Percentiles rank a stretch among this genome's conserved stretches.
phyloP scores from a whole-genome alignment of 2,888 invertebrate genomes.

The Arrhopalites spinosus region DNA sequence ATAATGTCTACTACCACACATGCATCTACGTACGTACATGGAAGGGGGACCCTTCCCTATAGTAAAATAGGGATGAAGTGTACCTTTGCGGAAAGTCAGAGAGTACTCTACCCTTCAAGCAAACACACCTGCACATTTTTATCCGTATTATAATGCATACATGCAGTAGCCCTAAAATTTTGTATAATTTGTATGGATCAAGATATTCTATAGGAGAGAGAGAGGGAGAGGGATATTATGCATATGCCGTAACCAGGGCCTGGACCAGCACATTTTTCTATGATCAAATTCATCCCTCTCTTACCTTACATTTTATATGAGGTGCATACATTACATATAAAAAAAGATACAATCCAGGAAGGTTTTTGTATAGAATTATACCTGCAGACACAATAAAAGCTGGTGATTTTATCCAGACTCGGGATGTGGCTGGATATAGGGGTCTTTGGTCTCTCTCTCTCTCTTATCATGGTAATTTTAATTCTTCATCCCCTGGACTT shows the following conservation, averaged over 20 bases:
- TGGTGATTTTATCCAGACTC: slow-evolving; percentile 28
- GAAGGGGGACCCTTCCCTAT: neutral
- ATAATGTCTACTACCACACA: neutral
- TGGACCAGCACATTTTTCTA: neutral
- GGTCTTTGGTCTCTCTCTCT: slow-evolving; percentile 19
- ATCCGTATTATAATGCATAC: slow-evolving; percentile 10
- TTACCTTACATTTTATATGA: neutral
- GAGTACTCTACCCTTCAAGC: neutral
- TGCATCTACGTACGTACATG: neutral
- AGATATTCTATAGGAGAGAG: no score
- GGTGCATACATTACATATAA: neutral
- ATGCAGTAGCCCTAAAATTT: no score
- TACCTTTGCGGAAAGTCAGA: slow-evolving; percentile 13
- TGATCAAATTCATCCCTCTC: neutral
- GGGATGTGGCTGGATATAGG: slow-evolving; percentile 16
- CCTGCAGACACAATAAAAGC: slow-evolving; percentile 23
- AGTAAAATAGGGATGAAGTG: neutral
- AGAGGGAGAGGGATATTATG: no score
- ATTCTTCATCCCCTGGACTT: slow-evolving; percentile 21
- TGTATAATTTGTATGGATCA: no score
- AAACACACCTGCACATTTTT: slow-evolving; percentile 42
- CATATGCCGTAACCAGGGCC: no score
- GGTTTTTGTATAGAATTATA: neutral
- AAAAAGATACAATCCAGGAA: no score
- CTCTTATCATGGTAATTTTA: slow-evolving; percentile 35